Conservation (phyloP, 2,113 vertebrate species). For the Sterrhoptilus dennistouni region DNA sequence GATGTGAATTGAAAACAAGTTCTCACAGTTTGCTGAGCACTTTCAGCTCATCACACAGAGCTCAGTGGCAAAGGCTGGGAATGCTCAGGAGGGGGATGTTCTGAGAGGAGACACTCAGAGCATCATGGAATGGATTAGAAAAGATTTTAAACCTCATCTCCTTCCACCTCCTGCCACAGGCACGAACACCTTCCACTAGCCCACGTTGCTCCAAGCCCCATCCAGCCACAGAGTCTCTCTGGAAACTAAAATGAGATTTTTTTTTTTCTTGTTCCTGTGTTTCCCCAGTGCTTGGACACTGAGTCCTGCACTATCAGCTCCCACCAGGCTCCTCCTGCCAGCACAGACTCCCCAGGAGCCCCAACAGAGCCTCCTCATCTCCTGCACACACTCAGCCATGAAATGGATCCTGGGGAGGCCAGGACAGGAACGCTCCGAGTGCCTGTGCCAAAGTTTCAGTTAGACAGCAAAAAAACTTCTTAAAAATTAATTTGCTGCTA, state of each 20-base stretch:
- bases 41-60: background rate
- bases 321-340: background rate
- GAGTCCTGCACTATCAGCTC: background rate
- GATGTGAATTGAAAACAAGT: background rate
- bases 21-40: background rate
- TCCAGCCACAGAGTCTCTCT: background rate
- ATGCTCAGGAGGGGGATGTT: background rate
- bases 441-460: background rate
- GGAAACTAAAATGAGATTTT: background rate
- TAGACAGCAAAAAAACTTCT: constrained; percentile 15
- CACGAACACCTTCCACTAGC: background rate
- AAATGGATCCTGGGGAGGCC: background rate
- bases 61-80: background rate
- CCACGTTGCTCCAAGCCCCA: background rate
- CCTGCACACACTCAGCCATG: background rate
- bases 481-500: constrained; percentile 59
- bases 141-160: background rate
- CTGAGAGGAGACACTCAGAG: background rate
- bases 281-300: background rate
- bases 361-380: background rate
- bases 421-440: background rate
- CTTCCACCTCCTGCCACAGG: background rate
- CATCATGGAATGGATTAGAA: background rate
- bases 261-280: background rate
- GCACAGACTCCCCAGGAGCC: background rate